A percentile compares a stretch with the other conserved stretches of the same genome.
These are phyloP conservation scores for Plecotus auritus DNA, from an alignment of 2,113 vertebrate genomes.

Conservation along the genomic window DNA sequence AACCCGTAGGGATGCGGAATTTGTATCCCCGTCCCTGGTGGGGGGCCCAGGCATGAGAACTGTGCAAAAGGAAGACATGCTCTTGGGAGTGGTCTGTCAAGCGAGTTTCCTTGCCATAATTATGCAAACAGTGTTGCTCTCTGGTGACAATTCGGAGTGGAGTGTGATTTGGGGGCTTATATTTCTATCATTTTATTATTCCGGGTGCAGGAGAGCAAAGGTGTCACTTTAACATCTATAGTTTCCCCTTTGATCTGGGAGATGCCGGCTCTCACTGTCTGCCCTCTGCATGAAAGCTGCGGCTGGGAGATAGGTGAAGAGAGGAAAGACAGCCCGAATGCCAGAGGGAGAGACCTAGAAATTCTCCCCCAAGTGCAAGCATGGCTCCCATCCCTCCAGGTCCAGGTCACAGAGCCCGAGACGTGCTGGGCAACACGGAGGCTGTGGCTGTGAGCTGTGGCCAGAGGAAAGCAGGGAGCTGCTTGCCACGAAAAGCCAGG, in stretches of 20 bases:
- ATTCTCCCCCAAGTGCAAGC: constrained; percentile 1
- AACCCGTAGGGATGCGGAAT: constrained; percentile 53
- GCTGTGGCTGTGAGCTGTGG: constrained; percentile 37
- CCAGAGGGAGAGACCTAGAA: neutral
- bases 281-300: constrained; percentile 63
- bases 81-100: constrained; percentile 49
- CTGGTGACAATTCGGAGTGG: constrained; percentile 49
- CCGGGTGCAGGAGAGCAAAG: constrained; percentile 66
- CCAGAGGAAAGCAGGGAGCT: constrained; percentile 47
- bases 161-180: constrained; percentile 58
- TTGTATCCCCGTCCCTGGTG: neutral
- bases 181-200: constrained; percentile 71
- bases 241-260: constrained; percentile 68
- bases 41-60: constrained; percentile 23
- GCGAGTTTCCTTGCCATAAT: constrained; percentile 39
- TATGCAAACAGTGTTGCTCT: constrained; percentile 50
- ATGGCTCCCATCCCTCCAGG: neutral
- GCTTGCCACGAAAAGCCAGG: constrained; percentile 49
- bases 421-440: constrained; percentile 14
- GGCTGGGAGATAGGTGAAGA: constrained; percentile 52
- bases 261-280: constrained; percentile 64
- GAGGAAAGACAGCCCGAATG: constrained; percentile 28
- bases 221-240: constrained; percentile 71
- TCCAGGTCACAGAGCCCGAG: constrained; percentile 28
- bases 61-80: constrained; percentile 40